These are phyloP conservation scores for Clarias laeviceps DNA, from an alignment of 2,797 vertebrate species.

Conservation along the genomic window DNA sequence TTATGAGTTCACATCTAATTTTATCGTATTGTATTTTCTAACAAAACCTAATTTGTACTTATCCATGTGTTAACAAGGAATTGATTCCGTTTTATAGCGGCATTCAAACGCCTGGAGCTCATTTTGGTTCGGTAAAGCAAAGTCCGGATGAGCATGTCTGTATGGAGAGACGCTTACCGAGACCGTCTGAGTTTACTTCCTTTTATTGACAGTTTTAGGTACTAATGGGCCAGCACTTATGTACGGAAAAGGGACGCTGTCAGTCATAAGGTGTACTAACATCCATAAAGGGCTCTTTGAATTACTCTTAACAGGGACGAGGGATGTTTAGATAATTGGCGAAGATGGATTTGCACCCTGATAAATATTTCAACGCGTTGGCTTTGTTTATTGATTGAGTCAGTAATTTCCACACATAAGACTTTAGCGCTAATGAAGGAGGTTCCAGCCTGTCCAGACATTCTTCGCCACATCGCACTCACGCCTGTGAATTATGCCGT, in stretches of 20 bases:
- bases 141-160: conserved; percentile 38
- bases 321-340: conserved; percentile 79
- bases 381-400: conserved; percentile 85
- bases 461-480: conserved; percentile 78
- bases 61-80: conserved; percentile 9
- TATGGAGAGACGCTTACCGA: conserved; percentile 37
- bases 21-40: not conserved
- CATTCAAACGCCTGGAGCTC: conserved; percentile 10
- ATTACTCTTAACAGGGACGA: conserved; percentile 83
- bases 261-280: conserved; percentile 82
- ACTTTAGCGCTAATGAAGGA: conserved; percentile 80
- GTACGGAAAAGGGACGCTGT: conserved; percentile 76
- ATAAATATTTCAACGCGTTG: conserved; percentile 89
- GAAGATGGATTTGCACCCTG: conserved; percentile 77
- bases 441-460: conserved; percentile 84
- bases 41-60: conserved; percentile 3
- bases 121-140: conserved; percentile 27
- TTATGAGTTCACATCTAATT: not conserved
- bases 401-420: conserved; percentile 83
- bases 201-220: conserved; percentile 72
- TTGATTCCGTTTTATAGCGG: conserved; percentile 20
- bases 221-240: conserved; percentile 82
- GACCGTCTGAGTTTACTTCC: conserved; percentile 69
- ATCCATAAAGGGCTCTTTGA: conserved; percentile 80
- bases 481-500: conserved; percentile 78